These are phyloP conservation scores for Cantharis nigra DNA, from an alignment of 2,888 invertebrate species.

Conservation along the genomic window DNA sequence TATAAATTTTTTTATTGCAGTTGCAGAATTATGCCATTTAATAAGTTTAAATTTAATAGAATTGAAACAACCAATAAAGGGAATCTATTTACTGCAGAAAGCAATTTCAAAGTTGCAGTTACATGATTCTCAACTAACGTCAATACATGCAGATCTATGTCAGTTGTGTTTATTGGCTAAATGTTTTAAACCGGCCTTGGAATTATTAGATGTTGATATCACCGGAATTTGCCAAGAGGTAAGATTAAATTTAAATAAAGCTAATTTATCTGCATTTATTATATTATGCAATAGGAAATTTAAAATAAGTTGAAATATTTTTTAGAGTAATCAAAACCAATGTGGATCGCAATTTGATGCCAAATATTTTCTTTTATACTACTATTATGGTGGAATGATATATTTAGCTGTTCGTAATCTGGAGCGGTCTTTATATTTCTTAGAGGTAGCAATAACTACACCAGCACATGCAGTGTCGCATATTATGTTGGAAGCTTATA, in stretches of 20 bases:
- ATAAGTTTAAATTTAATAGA: slow-evolving; percentile 80
- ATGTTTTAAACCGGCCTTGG: slow-evolving; percentile 88
- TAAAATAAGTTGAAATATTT: background rate
- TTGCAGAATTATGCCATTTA: slow-evolving; percentile 87
- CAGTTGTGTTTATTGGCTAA: slow-evolving; percentile 89
- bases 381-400: slow-evolving; percentile 98
- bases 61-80: slow-evolving; percentile 77
- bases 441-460: slow-evolving; percentile 95
- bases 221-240: slow-evolving; percentile 90
- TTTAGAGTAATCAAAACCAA: slow-evolving; percentile 44
- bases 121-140: slow-evolving; percentile 87
- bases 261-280: background rate
- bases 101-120: slow-evolving; percentile 89
- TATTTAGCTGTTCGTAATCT: slow-evolving; percentile 92
- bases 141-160: slow-evolving; percentile 92
- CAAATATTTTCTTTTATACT: slow-evolving; percentile 90
- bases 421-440: slow-evolving; percentile 91
- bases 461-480: slow-evolving; percentile 93
- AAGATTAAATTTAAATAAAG: slow-evolving; percentile 29
- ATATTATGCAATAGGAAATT: background rate
- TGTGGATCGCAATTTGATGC: slow-evolving; percentile 78
- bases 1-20: slow-evolving; percentile 58
- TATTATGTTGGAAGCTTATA: slow-evolving; percentile 96
- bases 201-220: slow-evolving; percentile 87
- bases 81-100: slow-evolving; percentile 78